These are phyloP conservation scores for Patella vulgata DNA, from an alignment of 1,140 invertebrate species.

Conservation along the genomic window DNA sequence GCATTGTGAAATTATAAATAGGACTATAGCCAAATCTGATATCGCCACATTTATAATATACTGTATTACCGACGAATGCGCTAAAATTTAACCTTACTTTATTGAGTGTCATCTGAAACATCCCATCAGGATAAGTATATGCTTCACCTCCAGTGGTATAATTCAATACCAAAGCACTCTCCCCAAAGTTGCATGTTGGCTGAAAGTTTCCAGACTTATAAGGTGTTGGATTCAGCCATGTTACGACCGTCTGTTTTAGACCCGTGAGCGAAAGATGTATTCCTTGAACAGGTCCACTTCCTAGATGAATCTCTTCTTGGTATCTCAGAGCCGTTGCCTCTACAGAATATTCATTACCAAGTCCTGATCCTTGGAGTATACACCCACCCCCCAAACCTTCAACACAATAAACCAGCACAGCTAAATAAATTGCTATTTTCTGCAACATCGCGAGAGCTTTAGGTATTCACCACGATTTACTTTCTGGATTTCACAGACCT, in stretches of 20 bases:
- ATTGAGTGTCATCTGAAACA: slow-evolving; percentile 22
- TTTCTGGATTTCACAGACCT: no score
- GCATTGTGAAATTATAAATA: slow-evolving; percentile 13
- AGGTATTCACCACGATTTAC: no score
- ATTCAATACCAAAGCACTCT: background rate
- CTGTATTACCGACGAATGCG: background rate
- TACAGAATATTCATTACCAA: no score
- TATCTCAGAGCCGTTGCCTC: no score
- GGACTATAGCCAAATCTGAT: slow-evolving; percentile 15
- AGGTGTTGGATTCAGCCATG: slow-evolving; percentile 20
- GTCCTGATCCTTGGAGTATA: no score
- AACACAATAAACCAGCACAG: no score
- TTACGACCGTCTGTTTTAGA: slow-evolving; percentile 6
- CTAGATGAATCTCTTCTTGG: background rate
- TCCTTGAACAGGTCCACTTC: slow-evolving; percentile 21
- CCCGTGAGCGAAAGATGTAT: slow-evolving; percentile 24
- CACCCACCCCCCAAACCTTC: no score
- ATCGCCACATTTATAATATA: slow-evolving; percentile 31
- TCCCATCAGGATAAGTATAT: slow-evolving; percentile 27
- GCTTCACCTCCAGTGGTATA: background rate
- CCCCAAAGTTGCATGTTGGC: slow-evolving; percentile 16
- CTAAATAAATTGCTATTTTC: no score
- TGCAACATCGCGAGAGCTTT: no score
- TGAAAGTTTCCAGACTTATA: background rate
- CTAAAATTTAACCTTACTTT: slow-evolving; percentile 19